Evolutionary conservation across 30 jellyfish, hydroid and myxozoan species (phyloP).

Genomic region (Chrysaora quinquecirrha): DNA sequence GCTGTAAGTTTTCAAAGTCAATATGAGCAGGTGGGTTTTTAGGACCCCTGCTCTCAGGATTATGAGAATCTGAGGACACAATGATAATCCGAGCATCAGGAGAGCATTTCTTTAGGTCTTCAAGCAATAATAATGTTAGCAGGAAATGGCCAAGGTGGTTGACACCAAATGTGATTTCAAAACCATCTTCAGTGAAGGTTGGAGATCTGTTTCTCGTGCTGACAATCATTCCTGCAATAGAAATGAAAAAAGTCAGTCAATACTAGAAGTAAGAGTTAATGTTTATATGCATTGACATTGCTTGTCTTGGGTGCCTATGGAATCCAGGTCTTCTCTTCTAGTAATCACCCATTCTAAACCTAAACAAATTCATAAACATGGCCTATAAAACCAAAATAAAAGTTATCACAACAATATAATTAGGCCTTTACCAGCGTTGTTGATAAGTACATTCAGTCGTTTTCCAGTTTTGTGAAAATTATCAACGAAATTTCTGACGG

Average conservation of each 20-base stretch:
- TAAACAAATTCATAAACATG: no score
- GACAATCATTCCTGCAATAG: constrained; percentile 27
- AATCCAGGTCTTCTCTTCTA: no score
- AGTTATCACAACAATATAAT: background rate
- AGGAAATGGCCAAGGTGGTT: constrained; percentile 73
- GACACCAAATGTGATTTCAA: constrained; percentile 72
- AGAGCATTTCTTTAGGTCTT: constrained; percentile 56
- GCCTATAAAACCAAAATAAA: no score
- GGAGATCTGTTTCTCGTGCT: constrained; percentile 61
- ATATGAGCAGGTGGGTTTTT: constrained; percentile 45
- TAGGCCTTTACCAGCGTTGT: constrained; percentile 64
- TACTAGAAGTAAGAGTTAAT: no score
- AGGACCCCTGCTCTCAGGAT: constrained; percentile 37
- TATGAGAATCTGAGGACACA: constrained; percentile 58
- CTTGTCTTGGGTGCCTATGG: no score
- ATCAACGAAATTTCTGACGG: constrained; percentile 66
- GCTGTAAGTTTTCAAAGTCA: constrained; percentile 69
- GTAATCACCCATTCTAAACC: no score
- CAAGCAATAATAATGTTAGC: constrained; percentile 57
- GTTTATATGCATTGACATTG: no score
- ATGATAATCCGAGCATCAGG: constrained; percentile 68
- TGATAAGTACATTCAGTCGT: constrained; percentile 54
- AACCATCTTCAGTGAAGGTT: constrained; percentile 72
- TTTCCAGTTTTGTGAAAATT: constrained; percentile 75
- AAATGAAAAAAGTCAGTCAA: no score